A percentile compares a stretch with the other conserved stretches of the same genome.
Evolutionary conservation across 2,888 invertebrate species (phyloP).

Genomic region (Drosophila quinaria): DNA sequence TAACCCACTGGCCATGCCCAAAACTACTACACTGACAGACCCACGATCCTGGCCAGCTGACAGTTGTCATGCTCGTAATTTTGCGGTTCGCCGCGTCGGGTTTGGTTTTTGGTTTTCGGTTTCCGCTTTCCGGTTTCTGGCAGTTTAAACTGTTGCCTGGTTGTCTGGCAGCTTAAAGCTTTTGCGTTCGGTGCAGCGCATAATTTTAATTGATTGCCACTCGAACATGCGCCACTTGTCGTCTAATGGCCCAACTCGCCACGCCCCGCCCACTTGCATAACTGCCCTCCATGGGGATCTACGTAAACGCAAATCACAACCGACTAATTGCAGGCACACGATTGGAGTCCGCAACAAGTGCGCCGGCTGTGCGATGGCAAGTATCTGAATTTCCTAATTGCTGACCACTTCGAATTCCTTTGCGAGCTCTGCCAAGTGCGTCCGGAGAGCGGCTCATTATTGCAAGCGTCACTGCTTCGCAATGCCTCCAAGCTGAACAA

Average conservation of each 20-base stretch:
- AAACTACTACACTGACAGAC: constrained; percentile 20
- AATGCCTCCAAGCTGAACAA: constrained; percentile 78
- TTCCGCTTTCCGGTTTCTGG: constrained; percentile 26
- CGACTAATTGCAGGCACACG: constrained; percentile 73
- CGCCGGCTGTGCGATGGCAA: constrained; percentile 78
- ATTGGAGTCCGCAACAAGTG: constrained; percentile 84
- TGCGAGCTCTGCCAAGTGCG: constrained; percentile 83
- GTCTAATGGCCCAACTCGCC: constrained; percentile 49
- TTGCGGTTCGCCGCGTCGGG: constrained; percentile 68
- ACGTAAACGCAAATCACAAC: constrained; percentile 43
- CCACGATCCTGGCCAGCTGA: constrained; percentile 56
- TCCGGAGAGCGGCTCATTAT: constrained; percentile 82
- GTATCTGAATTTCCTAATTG: constrained; percentile 84
- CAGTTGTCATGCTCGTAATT: constrained; percentile 78
- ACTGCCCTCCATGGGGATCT: neutral
- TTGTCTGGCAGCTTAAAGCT: constrained; percentile 42
- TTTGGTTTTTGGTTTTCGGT: constrained; percentile 45
- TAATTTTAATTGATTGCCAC: constrained; percentile 76
- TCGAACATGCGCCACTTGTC: constrained; percentile 68
- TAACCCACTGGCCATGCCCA: constrained; percentile 30
- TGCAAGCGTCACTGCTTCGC: constrained; percentile 78
- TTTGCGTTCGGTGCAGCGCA: constrained; percentile 40
- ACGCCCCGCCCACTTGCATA: neutral
- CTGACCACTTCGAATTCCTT: constrained; percentile 84
- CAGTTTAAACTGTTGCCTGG: constrained; percentile 51